Evolutionary conservation across 30 jellyfish, hydroid and myxozoan genomes (phyloP), one percentile per base, ranked within the genome.

Genomic region (Catostylus mosaicus): DNA sequence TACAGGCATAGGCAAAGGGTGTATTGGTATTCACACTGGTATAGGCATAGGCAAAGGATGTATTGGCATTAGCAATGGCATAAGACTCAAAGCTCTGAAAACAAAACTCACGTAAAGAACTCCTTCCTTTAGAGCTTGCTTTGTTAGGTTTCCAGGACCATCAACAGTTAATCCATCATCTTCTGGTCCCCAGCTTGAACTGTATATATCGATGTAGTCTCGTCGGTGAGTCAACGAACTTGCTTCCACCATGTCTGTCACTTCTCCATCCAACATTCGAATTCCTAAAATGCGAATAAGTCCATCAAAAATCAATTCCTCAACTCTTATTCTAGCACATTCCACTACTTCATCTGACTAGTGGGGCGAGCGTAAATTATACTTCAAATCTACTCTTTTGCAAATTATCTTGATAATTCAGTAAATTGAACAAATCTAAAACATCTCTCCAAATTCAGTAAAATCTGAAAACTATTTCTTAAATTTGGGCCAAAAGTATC

Each of bases 131-230:
- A 94, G 74, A 19, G 97, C 97, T 34, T 18, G 37, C 56, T 67
- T 72, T 1, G 97, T 77, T 51, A 94, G 82, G 19, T 68, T 66
- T 31, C 97, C 99, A 30, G 99, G 99, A 2, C 99, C 99, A 27
- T 94, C 99, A 4, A 94, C 97, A 26, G 97, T 94, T 6, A 36
- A 32, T 30, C 99, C 99, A 61, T 94, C 96, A 70, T 94, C 99
- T 26, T 94, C 97, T 19, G 99, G 99, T 18, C 99, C 99, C 99
- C 99, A 94, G 52, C 98, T 90, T 3, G 99, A 93, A 61, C 99
- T 94, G 85, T 94, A 94, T 2, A 94, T 85, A 54, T 94, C 99
- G 38, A 94, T 67, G 67, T 94, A 84, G 48, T 89, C 97, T 11
- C 99, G 70, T 1, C 86, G 88, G 59, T 94, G 99, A 35, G 97